Evolutionary conservation across 1,140 invertebrate species (phyloP).

Genomic region (Mactra quadrangularis): DNA sequence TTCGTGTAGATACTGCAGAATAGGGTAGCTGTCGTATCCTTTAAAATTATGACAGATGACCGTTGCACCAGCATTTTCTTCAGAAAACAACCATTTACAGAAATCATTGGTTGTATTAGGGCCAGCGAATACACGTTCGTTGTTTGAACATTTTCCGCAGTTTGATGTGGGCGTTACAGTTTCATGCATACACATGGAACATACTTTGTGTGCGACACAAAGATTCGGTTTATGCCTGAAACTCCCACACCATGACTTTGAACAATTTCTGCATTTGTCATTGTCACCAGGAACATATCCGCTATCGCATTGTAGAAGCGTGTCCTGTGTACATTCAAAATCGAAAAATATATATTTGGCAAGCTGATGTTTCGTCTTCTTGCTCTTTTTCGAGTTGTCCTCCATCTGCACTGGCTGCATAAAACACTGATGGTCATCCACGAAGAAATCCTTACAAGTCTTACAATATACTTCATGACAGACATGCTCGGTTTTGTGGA

Average conservation of each 20-base stretch:
- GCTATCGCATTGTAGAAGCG: neutral
- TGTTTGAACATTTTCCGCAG: neutral
- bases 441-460: slow-evolving; percentile 28
- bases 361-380: neutral
- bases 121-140: slow-evolving; percentile 12
- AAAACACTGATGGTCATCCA: slow-evolving; percentile 12
- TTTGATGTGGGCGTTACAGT: too few relatives aligned
- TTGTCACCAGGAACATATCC: neutral
- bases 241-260: slow-evolving; percentile 10
- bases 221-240: slow-evolving; percentile 21
- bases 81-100: slow-evolving; percentile 21
- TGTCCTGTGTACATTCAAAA: slow-evolving; percentile 37
- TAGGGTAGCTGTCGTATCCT: slow-evolving; percentile 37
- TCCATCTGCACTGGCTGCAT: slow-evolving; percentile 17
- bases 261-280: slow-evolving; percentile 14
- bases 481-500: slow-evolving; percentile 36
- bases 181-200: neutral
- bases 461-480: too few relatives aligned
- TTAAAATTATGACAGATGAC: slow-evolving; percentile 26
- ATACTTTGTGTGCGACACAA: slow-evolving; percentile 24
- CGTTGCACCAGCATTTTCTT: too few relatives aligned
- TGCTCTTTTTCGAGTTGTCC: neutral
- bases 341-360: neutral
- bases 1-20: slow-evolving; percentile 22
- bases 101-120: neutral